Base-by-base conservation (phyloP, 1,140 invertebrate genomes). In the Mamestra configurata region DNA sequence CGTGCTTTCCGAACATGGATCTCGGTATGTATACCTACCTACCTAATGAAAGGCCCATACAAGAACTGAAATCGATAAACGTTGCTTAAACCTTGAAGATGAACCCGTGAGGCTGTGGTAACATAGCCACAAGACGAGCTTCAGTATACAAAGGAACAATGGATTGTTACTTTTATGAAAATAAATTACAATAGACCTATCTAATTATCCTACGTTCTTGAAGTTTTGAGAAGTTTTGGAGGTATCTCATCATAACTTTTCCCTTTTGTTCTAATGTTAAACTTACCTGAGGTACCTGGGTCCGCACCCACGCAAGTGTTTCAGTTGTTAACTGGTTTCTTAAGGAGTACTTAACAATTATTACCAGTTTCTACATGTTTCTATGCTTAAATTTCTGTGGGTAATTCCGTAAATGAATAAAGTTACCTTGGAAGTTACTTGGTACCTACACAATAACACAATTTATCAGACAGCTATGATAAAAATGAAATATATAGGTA, bases 181-280 rank as follows among this genome's bases (percentile, higher is more conserved):
- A 53, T 13, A 55, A 31, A 55, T 72, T 72, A 31, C 51, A 55
- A 72, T 66, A 66, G 61, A n/a, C n/a, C 61, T 40, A 59, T 59
- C 55, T 31, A 66, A 66, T 66, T 66, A 66, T 40, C 18, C 31
- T 66, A 66, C 18, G 18, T 40, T 66, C 18, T 20, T 40, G 35
- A 66, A 66, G 61, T 66, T 66, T 66, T 22, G n/a, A n/a, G 1
- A 15, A 66, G 8, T 57, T 57, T 24, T 27, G 53, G 22, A 57
- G 22, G 61, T 35, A 18, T 66, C 35, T 66, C 40, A 66, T 66
- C 61, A 66, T 66, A 66, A 66, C 61, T 66, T 66, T 66, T 40
- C 10, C 31, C 55, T 61, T 61, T 61, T 61, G 57, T 61, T 66
- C 61, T 37, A 18, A 40, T 40, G 61, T 20, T 40, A 35, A 40